Percentiles rank a stretch among this genome's conserved stretches.
These are phyloP conservation scores for Equus przewalskii DNA, from an alignment of 2,113 vertebrate species.

Conservation along the genomic window DNA sequence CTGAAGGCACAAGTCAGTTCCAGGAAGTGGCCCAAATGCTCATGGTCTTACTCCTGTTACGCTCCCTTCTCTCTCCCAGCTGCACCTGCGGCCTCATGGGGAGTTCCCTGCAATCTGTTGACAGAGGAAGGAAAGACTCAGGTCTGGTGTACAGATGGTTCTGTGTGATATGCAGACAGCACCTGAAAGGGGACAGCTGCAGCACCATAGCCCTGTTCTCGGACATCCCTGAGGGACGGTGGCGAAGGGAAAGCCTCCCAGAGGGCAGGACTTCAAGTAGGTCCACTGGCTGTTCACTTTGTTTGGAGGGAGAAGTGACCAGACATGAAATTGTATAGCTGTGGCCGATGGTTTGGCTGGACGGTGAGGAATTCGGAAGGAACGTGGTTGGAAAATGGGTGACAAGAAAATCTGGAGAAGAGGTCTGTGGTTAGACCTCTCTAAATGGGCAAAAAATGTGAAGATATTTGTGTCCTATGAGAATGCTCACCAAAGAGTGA, in stretches of 20 bases:
- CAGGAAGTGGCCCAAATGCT: not conserved
- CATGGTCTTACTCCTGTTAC: not conserved
- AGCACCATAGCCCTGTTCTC: too few species aligned
- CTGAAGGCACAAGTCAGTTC: not conserved
- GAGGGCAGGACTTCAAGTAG: not conserved
- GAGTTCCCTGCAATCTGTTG: not conserved
- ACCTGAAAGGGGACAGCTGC: not conserved
- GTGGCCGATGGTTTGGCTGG: not conserved
- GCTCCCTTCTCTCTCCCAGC: not conserved
- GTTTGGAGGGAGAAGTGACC: not conserved
- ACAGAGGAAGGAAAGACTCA: not conserved
- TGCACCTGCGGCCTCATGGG: not conserved
- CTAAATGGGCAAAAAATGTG: not conserved
- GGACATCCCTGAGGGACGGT: not conserved
- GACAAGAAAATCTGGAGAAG: not conserved
- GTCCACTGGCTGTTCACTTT: not conserved
- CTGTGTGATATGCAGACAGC: not conserved
- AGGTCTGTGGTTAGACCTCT: not conserved
- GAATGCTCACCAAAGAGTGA: not conserved
- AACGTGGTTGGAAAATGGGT: not conserved
- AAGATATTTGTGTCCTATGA: not conserved
- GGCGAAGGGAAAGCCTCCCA: not conserved
- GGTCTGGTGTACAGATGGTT: not conserved
- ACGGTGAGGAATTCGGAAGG: not conserved
- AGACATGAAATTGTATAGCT: not conserved